Evolutionary conservation across 2,888 invertebrate genomes (phyloP).

Genomic region (Helleia helle): DNA sequence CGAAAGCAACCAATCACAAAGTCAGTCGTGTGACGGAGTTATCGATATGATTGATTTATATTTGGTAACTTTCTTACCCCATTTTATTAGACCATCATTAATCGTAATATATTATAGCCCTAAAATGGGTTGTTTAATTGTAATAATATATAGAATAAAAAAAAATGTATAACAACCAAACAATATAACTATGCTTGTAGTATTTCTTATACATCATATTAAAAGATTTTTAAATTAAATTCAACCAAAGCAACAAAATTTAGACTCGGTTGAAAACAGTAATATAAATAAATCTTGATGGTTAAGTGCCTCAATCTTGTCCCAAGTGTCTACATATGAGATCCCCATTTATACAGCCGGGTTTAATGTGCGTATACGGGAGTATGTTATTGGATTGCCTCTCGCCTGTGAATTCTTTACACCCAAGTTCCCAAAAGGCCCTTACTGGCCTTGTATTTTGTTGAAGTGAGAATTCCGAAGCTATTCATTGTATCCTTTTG

Average conservation of each 20-base stretch:
- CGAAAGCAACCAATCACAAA: too few relatives aligned
- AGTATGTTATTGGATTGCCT: slow-evolving; percentile 20
- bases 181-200: too few relatives aligned
- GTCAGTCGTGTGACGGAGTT: too few relatives aligned
- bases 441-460: neutral
- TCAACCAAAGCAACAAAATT: slow-evolving; percentile 2
- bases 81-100: too few relatives aligned
- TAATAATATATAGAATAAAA: too few relatives aligned
- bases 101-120: too few relatives aligned
- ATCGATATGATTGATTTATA: neutral
- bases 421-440: slow-evolving; percentile 16
- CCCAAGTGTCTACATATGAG: slow-evolving; percentile 16
- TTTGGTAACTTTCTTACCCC: neutral
- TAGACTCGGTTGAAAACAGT: neutral
- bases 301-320: slow-evolving; percentile 18
- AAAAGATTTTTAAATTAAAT: too few relatives aligned
- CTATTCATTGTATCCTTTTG: too few relatives aligned
- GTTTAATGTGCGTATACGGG: slow-evolving; percentile 18
- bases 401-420: slow-evolving; percentile 20
- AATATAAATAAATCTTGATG: slow-evolving; percentile 18
- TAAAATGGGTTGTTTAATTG: too few relatives aligned
- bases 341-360: slow-evolving; percentile 16
- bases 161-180: too few relatives aligned
- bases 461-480: neutral
- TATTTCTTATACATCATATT: too few relatives aligned